Conservation (phyloP, 1,140 invertebrate species). For the Gryllus bimaculatus region DNA sequence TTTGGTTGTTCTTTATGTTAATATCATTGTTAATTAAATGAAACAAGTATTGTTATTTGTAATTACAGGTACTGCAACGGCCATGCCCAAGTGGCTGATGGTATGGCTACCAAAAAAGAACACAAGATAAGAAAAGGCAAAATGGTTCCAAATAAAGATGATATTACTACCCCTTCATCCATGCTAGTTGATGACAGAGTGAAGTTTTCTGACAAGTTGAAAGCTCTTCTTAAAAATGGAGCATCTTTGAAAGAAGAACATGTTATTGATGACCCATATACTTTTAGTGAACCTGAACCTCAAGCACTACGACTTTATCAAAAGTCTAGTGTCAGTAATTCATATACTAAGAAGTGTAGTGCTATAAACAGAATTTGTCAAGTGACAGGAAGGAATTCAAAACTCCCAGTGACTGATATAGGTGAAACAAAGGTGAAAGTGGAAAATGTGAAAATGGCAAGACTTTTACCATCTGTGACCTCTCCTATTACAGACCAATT, state of each 20-base stretch:
- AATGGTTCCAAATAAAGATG: constrained; percentile 17
- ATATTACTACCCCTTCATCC: constrained; percentile 31
- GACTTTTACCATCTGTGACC: neutral
- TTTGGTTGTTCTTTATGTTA: neutral
- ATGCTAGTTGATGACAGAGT: constrained; percentile 41
- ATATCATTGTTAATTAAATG: neutral
- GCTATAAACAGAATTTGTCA: neutral
- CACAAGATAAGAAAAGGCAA: constrained; percentile 41
- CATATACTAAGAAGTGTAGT: constrained; percentile 11
- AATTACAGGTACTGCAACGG: constrained; percentile 42
- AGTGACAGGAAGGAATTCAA: neutral
- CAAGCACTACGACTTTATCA: constrained; percentile 17
- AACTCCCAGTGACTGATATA: constrained; percentile 6
- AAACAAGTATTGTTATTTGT: neutral
- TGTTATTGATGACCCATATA: constrained; percentile 44
- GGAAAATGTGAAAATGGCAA: neutral
- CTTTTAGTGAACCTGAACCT: constrained; percentile 45
- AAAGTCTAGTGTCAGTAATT: constrained; percentile 11
- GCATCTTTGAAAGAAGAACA: constrained; percentile 18
- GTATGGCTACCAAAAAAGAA: constrained; percentile 43
- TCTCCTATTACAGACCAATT: constrained; percentile 16
- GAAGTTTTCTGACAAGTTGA: constrained; percentile 41
- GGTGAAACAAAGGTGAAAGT: constrained; percentile 17
- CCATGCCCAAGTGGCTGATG: constrained; percentile 42
- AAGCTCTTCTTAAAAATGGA: constrained; percentile 38